phyloP scores from a whole-genome alignment of 2,797 vertebrate genomes.

The Enteromius unitaeniatus region DNA sequence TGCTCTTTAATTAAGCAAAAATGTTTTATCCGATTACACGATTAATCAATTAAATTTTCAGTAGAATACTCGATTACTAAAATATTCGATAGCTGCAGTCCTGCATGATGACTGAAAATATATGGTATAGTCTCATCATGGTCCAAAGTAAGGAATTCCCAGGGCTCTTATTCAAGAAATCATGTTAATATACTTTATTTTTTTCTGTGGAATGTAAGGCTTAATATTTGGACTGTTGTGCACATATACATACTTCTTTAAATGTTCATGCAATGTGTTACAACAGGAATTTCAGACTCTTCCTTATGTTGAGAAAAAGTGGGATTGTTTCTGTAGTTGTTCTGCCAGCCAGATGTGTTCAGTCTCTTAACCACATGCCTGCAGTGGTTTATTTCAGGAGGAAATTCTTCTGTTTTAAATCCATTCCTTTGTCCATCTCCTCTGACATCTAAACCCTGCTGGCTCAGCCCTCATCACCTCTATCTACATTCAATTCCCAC shows the following conservation, averaged over 20 bases:
- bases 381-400: neutral
- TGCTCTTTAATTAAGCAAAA: too few species aligned
- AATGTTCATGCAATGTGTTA: neutral
- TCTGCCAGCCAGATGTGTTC: slow-evolving; percentile 37
- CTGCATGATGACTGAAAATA: too few species aligned
- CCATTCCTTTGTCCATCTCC: slow-evolving; percentile 19
- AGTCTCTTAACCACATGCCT: slow-evolving; percentile 15
- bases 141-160: neutral
- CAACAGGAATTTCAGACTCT: slow-evolving; percentile 8
- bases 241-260: neutral
- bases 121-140: neutral
- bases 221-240: neutral
- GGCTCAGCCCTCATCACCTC: slow-evolving; percentile 25
- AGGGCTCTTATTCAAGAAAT: neutral
- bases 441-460: slow-evolving; percentile 41
- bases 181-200: neutral
- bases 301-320: neutral
- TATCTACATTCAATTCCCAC: slow-evolving; percentile 32
- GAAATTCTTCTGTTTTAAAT: slow-evolving; percentile 10
- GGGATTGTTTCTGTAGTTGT: slow-evolving; percentile 24
- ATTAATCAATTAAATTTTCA: too few species aligned
- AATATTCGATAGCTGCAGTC: too few species aligned
- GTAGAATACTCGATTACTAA: too few species aligned
- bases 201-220: neutral
- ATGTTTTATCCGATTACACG: too few species aligned